These are phyloP conservation scores for Eupithecia pulchellata DNA, from an alignment of 2,888 invertebrate species.

Conservation along the genomic window DNA sequence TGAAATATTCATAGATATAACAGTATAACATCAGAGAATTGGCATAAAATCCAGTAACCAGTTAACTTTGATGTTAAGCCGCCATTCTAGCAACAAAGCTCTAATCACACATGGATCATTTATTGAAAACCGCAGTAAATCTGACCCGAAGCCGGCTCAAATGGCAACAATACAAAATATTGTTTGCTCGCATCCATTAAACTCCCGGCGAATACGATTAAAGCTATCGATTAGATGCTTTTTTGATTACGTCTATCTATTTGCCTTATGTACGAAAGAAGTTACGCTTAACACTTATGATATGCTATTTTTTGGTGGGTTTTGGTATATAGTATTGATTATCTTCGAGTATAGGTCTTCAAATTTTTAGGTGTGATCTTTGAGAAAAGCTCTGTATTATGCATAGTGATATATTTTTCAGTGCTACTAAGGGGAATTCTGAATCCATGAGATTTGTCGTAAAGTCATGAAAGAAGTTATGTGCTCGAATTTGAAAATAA, in stretches of 20 bases:
- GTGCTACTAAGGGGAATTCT: too few relatives aligned
- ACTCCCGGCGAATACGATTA: conserved; percentile 34
- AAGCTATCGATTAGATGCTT: conserved; percentile 37
- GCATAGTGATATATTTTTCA: too few relatives aligned
- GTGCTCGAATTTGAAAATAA: not conserved
- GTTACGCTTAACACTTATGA: not conserved
- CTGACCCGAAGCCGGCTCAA: conserved; percentile 17
- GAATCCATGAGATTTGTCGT: too few relatives aligned
- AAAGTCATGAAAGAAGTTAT: too few relatives aligned
- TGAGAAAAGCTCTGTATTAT: too few relatives aligned
- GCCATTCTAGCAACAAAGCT: conserved; percentile 30
- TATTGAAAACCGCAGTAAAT: conserved; percentile 12
- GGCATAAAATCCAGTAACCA: not conserved
- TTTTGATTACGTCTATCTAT: conserved; percentile 33
- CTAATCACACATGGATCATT: conserved; percentile 8
- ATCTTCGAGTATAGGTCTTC: not conserved
- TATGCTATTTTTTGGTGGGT: not conserved
- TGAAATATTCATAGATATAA: not conserved
- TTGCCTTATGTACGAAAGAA: conserved; percentile 37
- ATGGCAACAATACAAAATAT: conserved; percentile 25
- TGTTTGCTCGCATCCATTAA: conserved; percentile 41
- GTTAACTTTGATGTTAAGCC: not conserved
- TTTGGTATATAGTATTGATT: too few relatives aligned
- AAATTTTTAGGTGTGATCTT: not conserved
- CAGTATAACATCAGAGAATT: not conserved